Conservation (phyloP, 2,888 invertebrate species). For the Bellardia bayeri region DNA sequence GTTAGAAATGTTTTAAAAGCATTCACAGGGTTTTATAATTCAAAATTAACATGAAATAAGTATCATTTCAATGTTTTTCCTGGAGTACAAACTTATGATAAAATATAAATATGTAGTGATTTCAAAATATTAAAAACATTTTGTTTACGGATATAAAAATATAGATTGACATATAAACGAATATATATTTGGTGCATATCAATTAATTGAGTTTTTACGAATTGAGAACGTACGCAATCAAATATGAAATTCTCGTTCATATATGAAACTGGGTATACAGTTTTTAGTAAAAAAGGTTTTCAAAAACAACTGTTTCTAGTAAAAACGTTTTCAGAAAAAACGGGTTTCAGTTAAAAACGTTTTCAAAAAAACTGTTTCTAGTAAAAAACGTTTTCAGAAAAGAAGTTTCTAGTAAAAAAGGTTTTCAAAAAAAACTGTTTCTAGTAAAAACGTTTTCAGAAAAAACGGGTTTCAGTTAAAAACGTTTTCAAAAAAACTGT, state of each 20-base stretch:
- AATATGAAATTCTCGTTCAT: background rate
- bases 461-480: no score
- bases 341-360: no score
- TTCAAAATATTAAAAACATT: background rate
- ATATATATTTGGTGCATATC: background rate
- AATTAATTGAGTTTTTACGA: background rate
- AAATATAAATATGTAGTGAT: background rate
- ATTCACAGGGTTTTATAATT: background rate
- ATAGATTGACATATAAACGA: background rate
- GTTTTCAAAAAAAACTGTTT: no score
- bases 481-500: no score
- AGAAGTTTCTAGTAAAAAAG: no score
- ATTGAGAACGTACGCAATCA: background rate
- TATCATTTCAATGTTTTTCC: conserved; percentile 38
- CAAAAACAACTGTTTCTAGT: no score
- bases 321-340: no score
- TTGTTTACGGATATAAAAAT: background rate
- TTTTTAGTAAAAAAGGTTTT: no score
- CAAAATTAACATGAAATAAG: background rate
- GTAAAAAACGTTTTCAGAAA: no score
- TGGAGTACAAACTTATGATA: background rate
- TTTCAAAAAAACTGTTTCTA: no score
- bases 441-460: no score
- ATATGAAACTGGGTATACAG: no score
- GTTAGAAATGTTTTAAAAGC: background rate